Evolutionary conservation across 2,113 vertebrate species (phyloP), one percentile per base, ranked within the genome.

Genomic region (Holacanthus passer): DNA sequence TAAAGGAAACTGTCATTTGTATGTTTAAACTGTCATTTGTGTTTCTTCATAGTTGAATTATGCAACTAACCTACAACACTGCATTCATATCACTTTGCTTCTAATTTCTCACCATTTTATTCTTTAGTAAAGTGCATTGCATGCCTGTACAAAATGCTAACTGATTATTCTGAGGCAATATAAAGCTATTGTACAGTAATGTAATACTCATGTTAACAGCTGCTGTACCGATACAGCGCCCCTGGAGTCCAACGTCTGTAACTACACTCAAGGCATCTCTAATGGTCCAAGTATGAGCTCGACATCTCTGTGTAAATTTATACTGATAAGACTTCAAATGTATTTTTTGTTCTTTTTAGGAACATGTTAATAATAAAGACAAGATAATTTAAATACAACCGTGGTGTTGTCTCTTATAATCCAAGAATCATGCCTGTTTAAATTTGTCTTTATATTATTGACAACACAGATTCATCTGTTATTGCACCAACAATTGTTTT

Each of bases 141-240:
- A 77, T 58, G 73, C 22, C 32, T 37, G 58, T 58, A 52, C 55
- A 67, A 76, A 78, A 56, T 17, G n/a, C 48, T 31, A 1, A 19
- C 27, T 63, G 43, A 43, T 24, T 59, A 65, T 64, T 43, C 41
- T 45, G 22, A 27, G 58, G 13, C 19, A 41, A 29, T 71, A 31
- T 62, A 22, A 69, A 63, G n/a, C 8, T 52, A 13, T 37, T 70
- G 35, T 39, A 55, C 64, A 52, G 10, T 17, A 16, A 8, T 29
- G 10, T 17, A 16, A 8, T 29, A 45, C 29, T 71, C 32, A 16
- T 50, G 20, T 4, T 27, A 24, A 47, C n/a, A 66, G 39, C 62
- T 11, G 9, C 68, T 37, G 41, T 24, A 7, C 10, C 50, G 19
- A 17, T 39, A 7, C 66, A 80, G 84, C 73, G 74, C 86, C 84